Base-by-base conservation (phyloP, 2,113 vertebrate genomes). In the Ptilonorhynchus violaceus region DNA sequence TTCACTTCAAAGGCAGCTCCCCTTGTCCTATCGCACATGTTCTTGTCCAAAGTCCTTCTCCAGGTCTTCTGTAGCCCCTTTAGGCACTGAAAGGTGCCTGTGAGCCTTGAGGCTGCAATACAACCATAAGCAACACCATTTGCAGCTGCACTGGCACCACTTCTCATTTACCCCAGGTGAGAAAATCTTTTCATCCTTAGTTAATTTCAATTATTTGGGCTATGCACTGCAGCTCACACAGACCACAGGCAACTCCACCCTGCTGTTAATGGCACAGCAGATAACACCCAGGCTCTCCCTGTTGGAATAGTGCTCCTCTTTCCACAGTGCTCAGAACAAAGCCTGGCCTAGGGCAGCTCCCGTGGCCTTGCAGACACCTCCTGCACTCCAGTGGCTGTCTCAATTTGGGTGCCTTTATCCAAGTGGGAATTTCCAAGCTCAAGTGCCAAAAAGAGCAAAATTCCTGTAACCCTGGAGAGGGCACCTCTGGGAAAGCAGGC, bases 311-410 rank as follows among this genome's bases (percentile, higher is more conserved):
- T 7, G 25, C 52, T 86, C 27, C n/a, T 77, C 59, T 35, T 74
- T 41, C 33, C 81, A 30, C 21, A 23, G 39, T 10, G 22, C 52
- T 82, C 77, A 15, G 22, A 79, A 16, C 39, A 94, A 66, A 79
- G 55, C 69, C 60, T 31, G 59, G 21, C 42, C 72, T 42, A 5
- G 1, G 11, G 25, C 58, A 81, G 62, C 33, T 72, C 41, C 72
- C 4, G 12, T 12, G 35, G 25, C 55, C 62, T 46, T 62, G n/a
- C 37, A 84, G 63, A 27, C 7, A n/a, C 22, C 15, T 39, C 33
- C 27, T 6, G 1, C 7, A 35, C 27, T 44, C 23, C 0, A 0
- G 16, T 7, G 37, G 27, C 46, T 53, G 46, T 49, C 49, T n/a
- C 9, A 10, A 47, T 28, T 13, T 60, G 60, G 35, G 8, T 60